Evolutionary conservation across 2,888 invertebrate genomes (phyloP), one percentile per base, ranked within the genome.

Genomic region (Elaeidobius kamerunicus): DNA sequence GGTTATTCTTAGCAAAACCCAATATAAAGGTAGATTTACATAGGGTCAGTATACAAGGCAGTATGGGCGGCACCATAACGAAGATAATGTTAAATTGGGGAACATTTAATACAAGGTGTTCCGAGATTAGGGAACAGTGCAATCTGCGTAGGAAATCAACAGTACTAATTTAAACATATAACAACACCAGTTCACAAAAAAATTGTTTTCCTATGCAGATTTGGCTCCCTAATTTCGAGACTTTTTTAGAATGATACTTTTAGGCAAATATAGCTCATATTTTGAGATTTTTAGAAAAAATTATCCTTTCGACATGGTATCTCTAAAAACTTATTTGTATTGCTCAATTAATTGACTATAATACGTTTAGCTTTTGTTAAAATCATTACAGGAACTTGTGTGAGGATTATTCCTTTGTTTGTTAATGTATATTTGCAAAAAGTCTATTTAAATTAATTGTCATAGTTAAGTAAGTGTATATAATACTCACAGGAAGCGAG

Each of bases 351-450:
- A 11, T 30, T 30, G 9, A 23, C 4, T 15, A 36, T 36, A 15
- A 9, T 15, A 36, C n/a, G 16, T n/a, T 36, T 36, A 7, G 17
- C 36, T 44, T 44, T 32, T 28, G 11, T 34, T 40, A 40, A 18
- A 46, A 46, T 15, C 23, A 27, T 42, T 32, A 48, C 11, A 34
- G 15, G 41, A 14, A 42, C 15, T 17, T 14, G 41, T 30, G 41
- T 41, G 16, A 27, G 28, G 30, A 42, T 19, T 30, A 28, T 42
- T 16, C 27, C 23, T 42, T 17, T 14, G 16, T 49, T 49, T 44
- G 44, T 44, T 44, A 20, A n/a, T 44, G 27, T 38, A 36, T 51
- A 51, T 51, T 38, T 51, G 44, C 44, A 34, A 44, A 52, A 40
- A 52, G 35, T 51, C 36, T 43, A 51, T 44, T 50, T 39, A 51